Evolutionary conservation across 2,113 vertebrate species (phyloP), one percentile per base, ranked within the genome.

Genomic region (Tretioscincus oriximinensis): DNA sequence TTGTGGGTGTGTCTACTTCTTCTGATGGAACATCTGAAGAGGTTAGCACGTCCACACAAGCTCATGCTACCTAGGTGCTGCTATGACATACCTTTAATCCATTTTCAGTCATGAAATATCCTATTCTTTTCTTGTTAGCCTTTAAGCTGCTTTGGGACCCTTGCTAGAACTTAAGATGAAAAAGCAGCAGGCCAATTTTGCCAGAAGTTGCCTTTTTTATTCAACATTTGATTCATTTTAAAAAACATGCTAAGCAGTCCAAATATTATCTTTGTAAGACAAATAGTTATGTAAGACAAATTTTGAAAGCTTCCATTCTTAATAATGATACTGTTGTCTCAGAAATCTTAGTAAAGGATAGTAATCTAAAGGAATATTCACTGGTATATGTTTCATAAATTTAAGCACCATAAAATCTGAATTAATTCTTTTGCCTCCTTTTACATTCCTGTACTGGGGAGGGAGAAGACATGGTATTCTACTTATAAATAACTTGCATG

Each of bases 401-500:
- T 71, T 28, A 81, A 76, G 20, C 78, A 70, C 61, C 61, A 74
- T 63, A 71, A 74, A 69, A 74, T 76, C 74, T 70, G 85, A 93
- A 70, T 82, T 90, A 84, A 68, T 72, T 84, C 82, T 77, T 71
- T 47, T 73, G 86, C 73, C 89, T 35, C 31, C 92, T 92, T 91
- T 91, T 87, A 95, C 95, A 96, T 96, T 95, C 95, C 95, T 95
- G 81, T 79, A 35, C n/a, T 26, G 64, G 63, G 80, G 66, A 7
- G 73, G 73, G 80, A 78, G 51, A 70, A 60, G 9, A 85, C 78
- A 89, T 45, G 71, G 85, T 84, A 72, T 83, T 88, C 67, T 90
- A 47, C 89, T 90, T 79, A 80, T 70, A 78, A 16, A 1, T 73
- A 84, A 90, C 51, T 79, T 88, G 58, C 70, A 83, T 81, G 22